Conservation (phyloP, 2,113 vertebrate species). For the Hemiprocne comata region DNA sequence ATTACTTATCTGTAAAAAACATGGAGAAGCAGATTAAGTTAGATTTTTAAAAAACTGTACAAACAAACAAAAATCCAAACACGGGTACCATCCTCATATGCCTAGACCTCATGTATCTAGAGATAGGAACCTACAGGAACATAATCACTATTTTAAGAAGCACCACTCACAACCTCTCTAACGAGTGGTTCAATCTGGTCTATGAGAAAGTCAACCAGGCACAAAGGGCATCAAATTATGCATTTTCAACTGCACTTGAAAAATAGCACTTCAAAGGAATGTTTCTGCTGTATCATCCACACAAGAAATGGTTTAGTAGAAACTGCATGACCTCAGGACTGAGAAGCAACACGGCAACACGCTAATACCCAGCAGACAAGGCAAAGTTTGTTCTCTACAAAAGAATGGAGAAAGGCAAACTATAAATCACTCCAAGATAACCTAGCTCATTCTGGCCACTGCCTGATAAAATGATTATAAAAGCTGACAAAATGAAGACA, state of each 20-base stretch:
- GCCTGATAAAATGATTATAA: background rate
- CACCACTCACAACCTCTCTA: background rate
- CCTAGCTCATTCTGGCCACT: background rate
- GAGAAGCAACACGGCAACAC: background rate
- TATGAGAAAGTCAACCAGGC: background rate
- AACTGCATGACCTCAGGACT: background rate
- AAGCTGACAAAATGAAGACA: background rate
- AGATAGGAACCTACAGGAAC: accelerated
- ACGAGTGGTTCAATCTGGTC: background rate
- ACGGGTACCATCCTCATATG: background rate
- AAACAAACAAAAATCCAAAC: background rate
- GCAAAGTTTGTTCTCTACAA: too few relatives aligned
- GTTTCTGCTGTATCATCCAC: background rate
- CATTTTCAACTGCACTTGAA: background rate
- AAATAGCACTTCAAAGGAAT: background rate
- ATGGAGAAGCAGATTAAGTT: background rate
- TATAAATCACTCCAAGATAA: background rate
- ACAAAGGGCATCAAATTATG: background rate
- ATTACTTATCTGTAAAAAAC: background rate
- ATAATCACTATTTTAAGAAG: background rate
- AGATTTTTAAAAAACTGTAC: background rate
- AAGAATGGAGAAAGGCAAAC: background rate
- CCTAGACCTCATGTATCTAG: background rate
- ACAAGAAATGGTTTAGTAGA: background rate
- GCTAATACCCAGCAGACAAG: background rate